phyloP scores from a whole-genome alignment of 2,113 vertebrate species.

The Xiphorhynchus elegans region DNA sequence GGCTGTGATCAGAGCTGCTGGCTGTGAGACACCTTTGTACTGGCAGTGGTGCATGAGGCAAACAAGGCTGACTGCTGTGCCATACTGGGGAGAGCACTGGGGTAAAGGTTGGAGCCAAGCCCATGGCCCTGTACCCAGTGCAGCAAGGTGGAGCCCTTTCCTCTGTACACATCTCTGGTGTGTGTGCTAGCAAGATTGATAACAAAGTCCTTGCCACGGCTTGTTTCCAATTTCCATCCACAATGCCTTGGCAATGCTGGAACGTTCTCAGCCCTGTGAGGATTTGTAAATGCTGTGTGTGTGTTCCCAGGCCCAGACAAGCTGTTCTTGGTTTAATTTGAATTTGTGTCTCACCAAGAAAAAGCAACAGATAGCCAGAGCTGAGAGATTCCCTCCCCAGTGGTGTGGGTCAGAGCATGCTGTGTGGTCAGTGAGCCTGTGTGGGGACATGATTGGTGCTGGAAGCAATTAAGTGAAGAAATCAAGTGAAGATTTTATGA shows the following conservation, averaged over 20 bases:
- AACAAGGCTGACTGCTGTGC: neutral
- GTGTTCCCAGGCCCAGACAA: neutral
- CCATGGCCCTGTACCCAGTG: neutral
- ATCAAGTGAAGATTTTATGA: rapidly evolving
- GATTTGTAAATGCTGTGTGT: neutral
- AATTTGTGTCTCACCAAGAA: neutral
- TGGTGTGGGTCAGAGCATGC: rapidly evolving
- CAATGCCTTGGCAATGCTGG: neutral
- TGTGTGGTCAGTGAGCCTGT: rapidly evolving
- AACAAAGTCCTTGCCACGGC: neutral
- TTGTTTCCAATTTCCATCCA: neutral
- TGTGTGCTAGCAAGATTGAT: neutral
- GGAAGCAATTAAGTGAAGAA: neutral
- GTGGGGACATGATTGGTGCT: rapidly evolving
- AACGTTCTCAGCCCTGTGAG: neutral
- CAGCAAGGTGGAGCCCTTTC: neutral
- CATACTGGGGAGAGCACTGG: neutral
- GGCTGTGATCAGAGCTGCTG: neutral
- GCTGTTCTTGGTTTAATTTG: neutral
- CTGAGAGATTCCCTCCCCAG: neutral
- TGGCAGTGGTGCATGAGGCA: neutral
- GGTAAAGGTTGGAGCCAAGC: neutral
- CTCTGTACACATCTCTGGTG: rapidly evolving
- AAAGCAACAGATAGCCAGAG: neutral
- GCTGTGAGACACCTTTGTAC: neutral